A percentile compares a stretch with the other conserved stretches of the same genome.
Conservation (phyloP, 2,888 invertebrate species). For the Lycophotia porphyrea region DNA sequence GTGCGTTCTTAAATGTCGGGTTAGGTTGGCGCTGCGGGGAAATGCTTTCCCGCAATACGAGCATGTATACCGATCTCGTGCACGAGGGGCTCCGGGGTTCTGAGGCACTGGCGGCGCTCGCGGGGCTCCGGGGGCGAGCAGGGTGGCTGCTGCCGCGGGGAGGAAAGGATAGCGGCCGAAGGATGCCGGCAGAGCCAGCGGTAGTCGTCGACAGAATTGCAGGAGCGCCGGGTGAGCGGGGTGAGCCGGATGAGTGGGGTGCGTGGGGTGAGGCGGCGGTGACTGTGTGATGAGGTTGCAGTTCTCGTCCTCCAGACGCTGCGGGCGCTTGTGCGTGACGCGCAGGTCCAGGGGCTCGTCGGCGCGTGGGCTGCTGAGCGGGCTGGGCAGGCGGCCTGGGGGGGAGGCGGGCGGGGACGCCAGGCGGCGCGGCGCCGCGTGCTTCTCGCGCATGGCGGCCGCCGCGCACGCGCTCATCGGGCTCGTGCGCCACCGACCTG, state of each 20-base stretch:
- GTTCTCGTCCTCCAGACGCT: conserved; percentile 95
- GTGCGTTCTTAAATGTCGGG: conserved; percentile 98
- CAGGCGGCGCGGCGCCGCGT: conserved; percentile 97
- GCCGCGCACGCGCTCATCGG: conserved; percentile 94
- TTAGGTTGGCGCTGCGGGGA: conserved; percentile 98
- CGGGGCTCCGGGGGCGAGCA: conserved; percentile 85
- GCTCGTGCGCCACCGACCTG: conserved; percentile 90
- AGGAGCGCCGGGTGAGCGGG: conserved; percentile 88
- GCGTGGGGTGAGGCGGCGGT: conserved; percentile 89
- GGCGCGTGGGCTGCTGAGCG: conserved; percentile 86
- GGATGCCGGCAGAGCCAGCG: conserved; percentile 86
- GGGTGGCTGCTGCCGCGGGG: conserved; percentile 86
- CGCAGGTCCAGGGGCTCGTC: conserved; percentile 97
- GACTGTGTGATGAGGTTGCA: conserved; percentile 94
- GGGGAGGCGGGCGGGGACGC: conserved; percentile 88
- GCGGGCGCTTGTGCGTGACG: conserved; percentile 95
- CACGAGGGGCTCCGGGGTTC: conserved; percentile 90
- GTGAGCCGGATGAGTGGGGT: conserved; percentile 91
- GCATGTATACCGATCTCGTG: conserved; percentile 98
- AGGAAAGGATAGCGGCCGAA: conserved; percentile 88
- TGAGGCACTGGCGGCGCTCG: conserved; percentile 83
- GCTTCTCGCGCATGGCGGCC: conserved; percentile 95
- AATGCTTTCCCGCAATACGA: conserved; percentile 99
- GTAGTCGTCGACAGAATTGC: conserved; percentile 86
- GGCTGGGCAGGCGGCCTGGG: conserved; percentile 86